phyloP scores from a whole-genome alignment of 2,888 invertebrate species.

The Dioctria linearis region DNA sequence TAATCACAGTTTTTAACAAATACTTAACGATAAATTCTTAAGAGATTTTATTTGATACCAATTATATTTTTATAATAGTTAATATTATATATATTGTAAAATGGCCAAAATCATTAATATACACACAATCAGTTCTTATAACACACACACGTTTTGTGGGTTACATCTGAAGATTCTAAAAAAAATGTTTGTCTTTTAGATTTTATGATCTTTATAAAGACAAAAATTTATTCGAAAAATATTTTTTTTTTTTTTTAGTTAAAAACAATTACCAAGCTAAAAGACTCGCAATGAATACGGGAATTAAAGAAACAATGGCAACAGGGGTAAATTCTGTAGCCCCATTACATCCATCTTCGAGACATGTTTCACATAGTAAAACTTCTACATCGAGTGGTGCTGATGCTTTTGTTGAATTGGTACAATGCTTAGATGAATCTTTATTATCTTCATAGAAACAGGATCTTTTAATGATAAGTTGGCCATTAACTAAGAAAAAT shows the following conservation, averaged over 20 bases:
- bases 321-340: conserved; percentile 57
- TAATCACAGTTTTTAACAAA: no score
- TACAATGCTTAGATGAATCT: conserved; percentile 58
- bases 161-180: no score
- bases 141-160: no score
- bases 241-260: not conserved
- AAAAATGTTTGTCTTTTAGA: no score
- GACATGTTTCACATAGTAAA: conserved; percentile 60
- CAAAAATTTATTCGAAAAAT: no score
- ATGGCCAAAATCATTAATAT: no score
- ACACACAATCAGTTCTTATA: no score
- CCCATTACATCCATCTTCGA: conserved; percentile 59
- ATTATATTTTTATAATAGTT: no score
- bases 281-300: conserved; percentile 16
- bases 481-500: conserved; percentile 59
- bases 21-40: no score
- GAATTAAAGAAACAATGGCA: not conserved
- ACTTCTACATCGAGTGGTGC: conserved; percentile 59
- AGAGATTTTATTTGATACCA: no score
- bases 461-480: conserved; percentile 58
- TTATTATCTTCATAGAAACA: conserved; percentile 59
- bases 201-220: no score
- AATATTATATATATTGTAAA: no score
- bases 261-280: conserved; percentile 20
- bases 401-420: conserved; percentile 31